Conservation (phyloP, 1,140 invertebrate genomes). For the Hyposmocoma kahamanoa region DNA sequence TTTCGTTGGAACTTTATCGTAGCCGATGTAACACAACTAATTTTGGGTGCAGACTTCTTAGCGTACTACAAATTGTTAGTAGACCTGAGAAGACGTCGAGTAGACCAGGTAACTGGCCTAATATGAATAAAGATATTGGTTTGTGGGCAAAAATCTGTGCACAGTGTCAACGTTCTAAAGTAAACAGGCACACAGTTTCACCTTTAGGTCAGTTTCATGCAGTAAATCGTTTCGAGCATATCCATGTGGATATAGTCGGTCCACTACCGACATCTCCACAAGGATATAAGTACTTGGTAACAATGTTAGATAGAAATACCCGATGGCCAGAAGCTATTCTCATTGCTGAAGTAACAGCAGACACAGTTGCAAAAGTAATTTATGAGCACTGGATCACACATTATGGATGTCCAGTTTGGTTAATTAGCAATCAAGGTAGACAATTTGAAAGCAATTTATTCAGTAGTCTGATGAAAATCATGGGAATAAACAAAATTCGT, state of each 20-base stretch:
- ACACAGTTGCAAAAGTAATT: not conserved
- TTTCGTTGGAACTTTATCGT: not conserved
- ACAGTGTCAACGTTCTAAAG: conserved; percentile 23
- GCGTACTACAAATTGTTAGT: not conserved
- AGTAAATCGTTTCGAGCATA: not conserved
- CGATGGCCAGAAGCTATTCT: not conserved
- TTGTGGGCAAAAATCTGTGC: conserved; percentile 27
- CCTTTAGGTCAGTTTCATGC: conserved; percentile 8
- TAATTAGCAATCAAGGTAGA: not conserved
- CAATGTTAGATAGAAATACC: not conserved
- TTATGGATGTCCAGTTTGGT: not conserved
- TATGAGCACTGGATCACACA: not conserved
- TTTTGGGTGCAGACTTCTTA: not conserved
- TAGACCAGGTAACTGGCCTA: no score
- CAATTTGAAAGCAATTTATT: not conserved
- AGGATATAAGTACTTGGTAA: not conserved
- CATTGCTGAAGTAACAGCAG: not conserved
- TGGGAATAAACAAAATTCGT: conserved; percentile 10
- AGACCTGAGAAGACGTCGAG: no score
- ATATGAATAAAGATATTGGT: conserved; percentile 41
- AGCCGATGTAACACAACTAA: not conserved
- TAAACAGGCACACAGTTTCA: conserved; percentile 7
- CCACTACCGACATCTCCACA: not conserved
- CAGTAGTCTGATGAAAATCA: not conserved
- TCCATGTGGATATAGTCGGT: not conserved